Conservation (phyloP, 2,888 invertebrate genomes). For the Agrypnus murinus region DNA sequence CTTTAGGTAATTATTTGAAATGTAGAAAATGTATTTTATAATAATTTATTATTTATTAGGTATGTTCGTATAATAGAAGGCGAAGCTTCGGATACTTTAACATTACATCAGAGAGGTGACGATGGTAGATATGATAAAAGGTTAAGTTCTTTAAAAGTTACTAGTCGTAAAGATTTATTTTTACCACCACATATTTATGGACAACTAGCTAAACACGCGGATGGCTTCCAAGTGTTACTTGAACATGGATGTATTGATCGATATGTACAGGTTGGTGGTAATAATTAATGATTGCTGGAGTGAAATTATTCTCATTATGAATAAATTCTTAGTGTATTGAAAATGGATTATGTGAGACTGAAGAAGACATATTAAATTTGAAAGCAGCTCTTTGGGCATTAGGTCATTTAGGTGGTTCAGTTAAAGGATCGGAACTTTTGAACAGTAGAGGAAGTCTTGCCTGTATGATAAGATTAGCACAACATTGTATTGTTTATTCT, state of each 20-base stretch:
- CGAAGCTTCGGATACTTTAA: conserved; percentile 89
- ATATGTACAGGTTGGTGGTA: conserved; percentile 67
- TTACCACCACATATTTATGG: conserved; percentile 89
- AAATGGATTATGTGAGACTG: conserved; percentile 76
- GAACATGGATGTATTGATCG: conserved; percentile 73
- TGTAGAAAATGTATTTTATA: conserved; percentile 1
- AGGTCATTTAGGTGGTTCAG: conserved; percentile 87
- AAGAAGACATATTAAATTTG: conserved; percentile 82
- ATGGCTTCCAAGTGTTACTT: conserved; percentile 75
- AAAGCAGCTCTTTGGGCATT: conserved; percentile 94
- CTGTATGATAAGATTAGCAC: conserved; percentile 80
- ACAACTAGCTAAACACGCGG: conserved; percentile 83
- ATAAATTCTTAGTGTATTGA: conserved; percentile 66
- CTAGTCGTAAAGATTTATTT: conserved; percentile 72
- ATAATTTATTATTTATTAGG: no score
- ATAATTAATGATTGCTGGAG: conserved; percentile 61
- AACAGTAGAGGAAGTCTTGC: conserved; percentile 72
- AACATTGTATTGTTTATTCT: conserved; percentile 88
- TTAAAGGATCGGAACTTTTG: conserved; percentile 84
- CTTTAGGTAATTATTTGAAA: conserved; percentile 75
- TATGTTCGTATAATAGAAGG: conserved; percentile 94
- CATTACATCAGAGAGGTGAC: conserved; percentile 86
- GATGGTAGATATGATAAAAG: conserved; percentile 84
- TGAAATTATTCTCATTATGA: conserved; percentile 57
- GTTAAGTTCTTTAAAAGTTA: conserved; percentile 76